Percentiles rank a stretch among this genome's conserved stretches.
Evolutionary conservation across 2,888 invertebrate genomes (phyloP).

Genomic region (Molanna angustata): DNA sequence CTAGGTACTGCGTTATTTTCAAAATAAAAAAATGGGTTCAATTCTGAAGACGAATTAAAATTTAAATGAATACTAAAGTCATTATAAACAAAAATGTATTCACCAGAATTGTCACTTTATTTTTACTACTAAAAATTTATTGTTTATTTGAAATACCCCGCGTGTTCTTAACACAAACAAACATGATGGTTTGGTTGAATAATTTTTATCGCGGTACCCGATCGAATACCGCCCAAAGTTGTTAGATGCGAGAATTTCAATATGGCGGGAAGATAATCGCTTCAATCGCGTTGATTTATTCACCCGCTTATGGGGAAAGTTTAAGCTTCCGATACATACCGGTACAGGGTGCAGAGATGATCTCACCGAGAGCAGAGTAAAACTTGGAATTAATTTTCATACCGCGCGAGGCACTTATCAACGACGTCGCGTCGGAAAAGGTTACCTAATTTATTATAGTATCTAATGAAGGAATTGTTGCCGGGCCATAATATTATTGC

Average conservation of each 20-base stretch:
- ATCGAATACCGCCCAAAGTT: conserved; percentile 17
- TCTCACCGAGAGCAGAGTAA: too few relatives aligned
- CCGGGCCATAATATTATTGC: conserved; percentile 21
- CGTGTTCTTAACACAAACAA: conserved; percentile 14
- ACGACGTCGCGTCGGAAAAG: conserved; percentile 26
- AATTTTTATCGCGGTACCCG: conserved; percentile 23
- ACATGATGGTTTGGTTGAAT: conserved; percentile 23
- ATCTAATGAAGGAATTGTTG: conserved; percentile 29
- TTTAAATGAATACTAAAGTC: too few relatives aligned
- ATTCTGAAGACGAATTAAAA: too few relatives aligned
- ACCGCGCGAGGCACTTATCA: conserved; percentile 24
- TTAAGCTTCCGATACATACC: conserved; percentile 32
- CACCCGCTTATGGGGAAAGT: conserved; percentile 28
- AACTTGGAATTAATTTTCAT: conserved; percentile 31
- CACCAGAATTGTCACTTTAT: too few relatives aligned
- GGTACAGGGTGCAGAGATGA: too few relatives aligned
- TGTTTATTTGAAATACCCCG: conserved; percentile 1
- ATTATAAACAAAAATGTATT: too few relatives aligned
- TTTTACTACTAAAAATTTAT: too few relatives aligned
- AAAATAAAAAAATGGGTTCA: too few relatives aligned
- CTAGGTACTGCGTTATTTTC: too few relatives aligned
- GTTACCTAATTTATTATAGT: conserved; percentile 26
- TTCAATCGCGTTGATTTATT: conserved; percentile 32
- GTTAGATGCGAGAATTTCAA: conserved; percentile 11
- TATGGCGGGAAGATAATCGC: conserved; percentile 25